Percentiles rank a stretch among this genome's conserved stretches.
Conservation (phyloP, 2,888 invertebrate genomes). For the Nemurella pictetii region DNA sequence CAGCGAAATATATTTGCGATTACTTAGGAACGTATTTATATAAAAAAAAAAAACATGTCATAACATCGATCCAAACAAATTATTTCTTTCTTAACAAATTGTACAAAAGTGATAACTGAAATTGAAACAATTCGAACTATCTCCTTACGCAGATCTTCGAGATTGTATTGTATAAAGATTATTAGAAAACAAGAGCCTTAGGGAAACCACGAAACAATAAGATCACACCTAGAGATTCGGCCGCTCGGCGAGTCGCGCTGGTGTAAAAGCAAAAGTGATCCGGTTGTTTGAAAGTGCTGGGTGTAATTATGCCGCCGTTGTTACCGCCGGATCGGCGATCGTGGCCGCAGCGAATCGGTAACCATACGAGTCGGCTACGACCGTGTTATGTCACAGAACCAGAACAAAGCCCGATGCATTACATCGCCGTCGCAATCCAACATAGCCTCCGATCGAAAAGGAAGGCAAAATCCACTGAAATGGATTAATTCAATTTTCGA, state of each 20-base stretch:
- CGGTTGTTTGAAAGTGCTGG: conserved; percentile 1
- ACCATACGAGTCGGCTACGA: neutral
- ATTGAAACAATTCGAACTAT: conserved; percentile 21
- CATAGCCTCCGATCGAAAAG: neutral
- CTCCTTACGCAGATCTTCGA: conserved; percentile 9
- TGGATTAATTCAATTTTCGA: too few relatives aligned
- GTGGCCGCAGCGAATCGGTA: neutral
- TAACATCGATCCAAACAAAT: neutral
- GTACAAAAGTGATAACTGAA: neutral
- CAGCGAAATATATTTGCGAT: conserved; percentile 8
- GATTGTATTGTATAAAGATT: conserved; percentile 4
- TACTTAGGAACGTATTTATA: conserved; percentile 19
- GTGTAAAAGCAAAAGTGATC: neutral
- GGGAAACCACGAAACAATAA: conserved; percentile 16
- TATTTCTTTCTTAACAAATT: neutral
- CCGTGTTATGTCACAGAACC: neutral
- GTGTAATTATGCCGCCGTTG: neutral
- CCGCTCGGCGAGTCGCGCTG: neutral
- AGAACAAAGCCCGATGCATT: neutral
- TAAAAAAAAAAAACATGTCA: conserved; percentile 11
- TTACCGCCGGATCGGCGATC: neutral
- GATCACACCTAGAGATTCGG: neutral
- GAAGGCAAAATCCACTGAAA: neutral
- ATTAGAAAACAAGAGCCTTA: neutral
- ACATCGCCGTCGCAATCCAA: neutral